These are phyloP conservation scores for Tenebrio molitor DNA, from an alignment of 1,140 invertebrate genomes.

Conservation along the genomic window DNA sequence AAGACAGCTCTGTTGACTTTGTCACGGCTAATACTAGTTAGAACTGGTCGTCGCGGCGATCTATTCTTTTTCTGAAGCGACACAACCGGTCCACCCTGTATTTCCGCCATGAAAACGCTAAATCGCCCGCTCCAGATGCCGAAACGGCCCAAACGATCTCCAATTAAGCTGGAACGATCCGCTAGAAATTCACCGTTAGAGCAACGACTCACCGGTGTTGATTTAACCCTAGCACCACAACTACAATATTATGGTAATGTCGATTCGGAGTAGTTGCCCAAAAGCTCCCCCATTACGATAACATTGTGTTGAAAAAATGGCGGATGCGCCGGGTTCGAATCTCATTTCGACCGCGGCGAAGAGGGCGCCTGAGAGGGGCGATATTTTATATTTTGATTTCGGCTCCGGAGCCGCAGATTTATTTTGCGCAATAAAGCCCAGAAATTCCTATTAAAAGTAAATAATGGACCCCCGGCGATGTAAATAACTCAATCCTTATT, in stretches of 20 bases:
- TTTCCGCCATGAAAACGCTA: too few relatives aligned
- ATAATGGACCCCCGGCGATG: constrained; percentile 62
- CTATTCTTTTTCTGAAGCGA: too few relatives aligned
- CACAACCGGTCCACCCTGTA: too few relatives aligned
- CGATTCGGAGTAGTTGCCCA: neutral
- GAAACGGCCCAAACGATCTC: too few relatives aligned
- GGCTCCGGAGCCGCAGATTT: constrained; percentile 54
- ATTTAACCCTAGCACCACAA: constrained; percentile 11
- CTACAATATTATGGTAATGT: constrained; percentile 36
- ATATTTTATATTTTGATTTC: constrained; percentile 60
- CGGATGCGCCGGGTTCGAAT: constrained; percentile 17
- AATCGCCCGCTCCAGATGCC: too few relatives aligned
- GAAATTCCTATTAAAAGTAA: constrained; percentile 64
- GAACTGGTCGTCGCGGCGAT: too few relatives aligned
- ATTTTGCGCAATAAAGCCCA: constrained; percentile 61
- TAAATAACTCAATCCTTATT: constrained; percentile 62
- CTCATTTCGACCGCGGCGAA: neutral
- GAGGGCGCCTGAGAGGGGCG: constrained; percentile 31
- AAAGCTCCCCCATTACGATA: too few relatives aligned
- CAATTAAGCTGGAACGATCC: neutral
- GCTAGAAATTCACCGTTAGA: too few relatives aligned
- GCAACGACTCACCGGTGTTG: neutral
- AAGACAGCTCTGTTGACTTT: too few relatives aligned
- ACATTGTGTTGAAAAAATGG: neutral
- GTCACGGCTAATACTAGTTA: too few relatives aligned